Conservation (phyloP, 2,113 vertebrate species). For the Cryptomyrus ogoouensis region DNA sequence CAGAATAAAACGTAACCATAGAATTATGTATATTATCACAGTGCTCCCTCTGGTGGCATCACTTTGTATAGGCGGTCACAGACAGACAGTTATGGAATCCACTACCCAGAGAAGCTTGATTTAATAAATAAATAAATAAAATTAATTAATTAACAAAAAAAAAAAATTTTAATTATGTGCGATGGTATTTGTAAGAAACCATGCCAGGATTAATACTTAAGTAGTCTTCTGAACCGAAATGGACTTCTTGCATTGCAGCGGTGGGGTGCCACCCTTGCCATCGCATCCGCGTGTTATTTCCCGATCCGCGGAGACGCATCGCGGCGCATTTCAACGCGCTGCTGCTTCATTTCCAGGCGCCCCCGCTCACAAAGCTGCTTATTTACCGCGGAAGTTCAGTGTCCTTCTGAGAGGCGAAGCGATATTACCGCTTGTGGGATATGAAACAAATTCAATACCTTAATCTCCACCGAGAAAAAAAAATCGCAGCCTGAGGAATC, state of each 20-base stretch:
- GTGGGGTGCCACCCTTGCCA: neutral
- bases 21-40: slow-evolving; percentile 15
- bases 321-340: neutral
- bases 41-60: slow-evolving; percentile 11
- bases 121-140: neutral
- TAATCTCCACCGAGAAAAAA: neutral
- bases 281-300: neutral
- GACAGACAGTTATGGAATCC: neutral
- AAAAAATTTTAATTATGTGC: neutral
- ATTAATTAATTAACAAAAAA: neutral
- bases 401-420: neutral
- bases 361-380: neutral
- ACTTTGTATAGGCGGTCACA: neutral
- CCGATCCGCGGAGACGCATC: neutral
- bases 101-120: neutral
- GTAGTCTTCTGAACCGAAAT: neutral
- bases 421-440: neutral
- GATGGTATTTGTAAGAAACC: neutral
- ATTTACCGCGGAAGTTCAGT: neutral
- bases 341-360: neutral
- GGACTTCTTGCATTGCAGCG: neutral
- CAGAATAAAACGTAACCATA: neutral
- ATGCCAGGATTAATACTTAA: neutral
- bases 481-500: neutral
- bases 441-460: neutral